Evolutionary conservation across 2,113 vertebrate genomes (phyloP), one percentile per base, ranked within the genome.

Genomic region (Procavia capensis): DNA sequence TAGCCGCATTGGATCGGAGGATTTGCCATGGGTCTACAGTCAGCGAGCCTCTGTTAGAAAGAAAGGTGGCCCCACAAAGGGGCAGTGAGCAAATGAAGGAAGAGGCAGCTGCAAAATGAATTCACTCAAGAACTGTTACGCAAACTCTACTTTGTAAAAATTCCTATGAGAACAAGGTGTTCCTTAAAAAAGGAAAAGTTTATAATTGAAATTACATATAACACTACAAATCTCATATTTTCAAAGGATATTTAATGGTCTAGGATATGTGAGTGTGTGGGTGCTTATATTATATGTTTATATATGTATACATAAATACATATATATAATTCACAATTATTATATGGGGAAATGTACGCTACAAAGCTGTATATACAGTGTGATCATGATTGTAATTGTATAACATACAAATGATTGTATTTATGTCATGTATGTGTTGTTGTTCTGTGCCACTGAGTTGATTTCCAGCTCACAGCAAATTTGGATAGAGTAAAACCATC

Each of bases 301-400:
- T 16, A 54, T 54, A 29, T 63, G 10, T 10, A 19, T 70, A 70
- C 36, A n/a, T 19, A 68, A n/a, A 34, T 68, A 31, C 63, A 31
- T 29, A 66, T 74, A 50, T 63, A 10, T 11, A 41, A 43, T 80
- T 82, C 22, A 45, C 6, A 79, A 20, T 50, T 82, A 6, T 78
- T 64, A 85, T 36, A 34, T 29, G 41, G 34, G 8, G 2, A 57
- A 63, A 86, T 66, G 5, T 8, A 72, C 24, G 2, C n/a, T 13
- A 27, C 19, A 82, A 63, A 93, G 43, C 13, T 57, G 1, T 50
- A 74, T n/a, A 59, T 17, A 9, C 22, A 57, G 16, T 80, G 13
- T 85, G 76, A 82, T 81, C n/a, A 72, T 11, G 83, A 34, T 80
- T 59, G n/a, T n/a, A n/a, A n/a, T 43, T 64, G 74, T 64, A 72